Evolutionary conservation across 1,140 invertebrate genomes (phyloP), one percentile per base, ranked within the genome.

Genomic region (Lepidotrigona ventralis): DNA sequence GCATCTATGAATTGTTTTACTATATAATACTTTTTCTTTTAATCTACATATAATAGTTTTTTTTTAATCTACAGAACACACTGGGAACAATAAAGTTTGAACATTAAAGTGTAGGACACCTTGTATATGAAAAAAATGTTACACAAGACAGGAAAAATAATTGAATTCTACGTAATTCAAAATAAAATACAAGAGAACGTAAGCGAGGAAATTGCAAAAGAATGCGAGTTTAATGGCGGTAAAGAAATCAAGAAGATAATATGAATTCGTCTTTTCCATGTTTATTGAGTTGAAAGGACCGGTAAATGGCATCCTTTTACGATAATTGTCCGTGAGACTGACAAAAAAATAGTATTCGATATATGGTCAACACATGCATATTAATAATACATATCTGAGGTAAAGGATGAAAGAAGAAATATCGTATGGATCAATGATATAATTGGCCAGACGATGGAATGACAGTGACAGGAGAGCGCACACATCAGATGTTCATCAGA

Each of bases 361-460:
- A 33, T 15, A 64, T 21, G 60, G 15, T 15, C 29, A 17, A 26
- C n/a, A 69, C 15, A 23, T 51, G 14, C 33, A 19, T n/a, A 54
- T n/a, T 23, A 60, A 71, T 58, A 21, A 54, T 26, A 17, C 68
- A 21, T n/a, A 71, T 64, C 2, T 63, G 46, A 8, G 21, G 64
- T 19, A 17, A 39, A 19, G 19, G 21, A 26, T 23, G 71, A 81
- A 63, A 74, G 71, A 53, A 64, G 26, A 46, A 11, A 12, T 12
- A 68, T 51, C 23, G 26, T 53, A 9, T 9, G 26, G 46, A 78
- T 71, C 53, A 56, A 73, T 74, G 81, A 83, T 29, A 79, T 79
- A 83, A 68, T 74, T 74, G 39, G 17, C 17, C 9, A 23, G 21
- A 54, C 29, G n/a, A 11, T 23, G 4, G 51, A 72, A 79, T 6